phyloP scores from a whole-genome alignment of 2,113 vertebrate species.

The Catharus fuscescens region DNA sequence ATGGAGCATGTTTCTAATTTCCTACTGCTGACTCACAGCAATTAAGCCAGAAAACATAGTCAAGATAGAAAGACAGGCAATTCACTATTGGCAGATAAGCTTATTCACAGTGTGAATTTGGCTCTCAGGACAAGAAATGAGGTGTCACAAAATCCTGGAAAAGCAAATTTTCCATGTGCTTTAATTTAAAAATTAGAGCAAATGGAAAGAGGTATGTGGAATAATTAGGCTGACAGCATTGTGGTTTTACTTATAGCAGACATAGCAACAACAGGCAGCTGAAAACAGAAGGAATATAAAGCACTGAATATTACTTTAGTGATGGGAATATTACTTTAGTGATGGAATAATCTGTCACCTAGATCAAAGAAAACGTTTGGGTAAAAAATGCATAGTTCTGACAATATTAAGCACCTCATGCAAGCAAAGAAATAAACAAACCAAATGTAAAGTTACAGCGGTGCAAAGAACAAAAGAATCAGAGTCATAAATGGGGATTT shows the following conservation, averaged over 20 bases:
- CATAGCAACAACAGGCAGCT: background rate
- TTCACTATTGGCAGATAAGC: background rate
- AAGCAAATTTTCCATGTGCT: background rate
- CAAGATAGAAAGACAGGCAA: background rate
- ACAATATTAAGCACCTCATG: background rate
- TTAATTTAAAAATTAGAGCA: slow-evolving; percentile 2
- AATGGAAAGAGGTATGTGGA: background rate
- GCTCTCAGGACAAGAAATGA: slow-evolving; percentile 1
- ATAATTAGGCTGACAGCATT: background rate
- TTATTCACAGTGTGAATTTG: slow-evolving; percentile 7
- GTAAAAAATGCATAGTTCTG: background rate
- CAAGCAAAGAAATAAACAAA: background rate
- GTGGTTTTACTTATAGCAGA: background rate
- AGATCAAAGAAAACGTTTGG: background rate
- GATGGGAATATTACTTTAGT: background rate
- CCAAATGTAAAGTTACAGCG: background rate
- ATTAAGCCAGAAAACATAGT: background rate
- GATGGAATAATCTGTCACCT: background rate
- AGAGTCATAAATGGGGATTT: background rate
- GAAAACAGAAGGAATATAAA: background rate
- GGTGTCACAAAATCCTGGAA: background rate
- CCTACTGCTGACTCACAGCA: slow-evolving; percentile 47
- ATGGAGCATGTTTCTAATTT: background rate
- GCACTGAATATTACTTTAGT: background rate
- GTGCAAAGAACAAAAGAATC: background rate